These are phyloP conservation scores for Limnephilus rhombicus DNA, from an alignment of 2,888 invertebrate genomes.

Conservation along the genomic window DNA sequence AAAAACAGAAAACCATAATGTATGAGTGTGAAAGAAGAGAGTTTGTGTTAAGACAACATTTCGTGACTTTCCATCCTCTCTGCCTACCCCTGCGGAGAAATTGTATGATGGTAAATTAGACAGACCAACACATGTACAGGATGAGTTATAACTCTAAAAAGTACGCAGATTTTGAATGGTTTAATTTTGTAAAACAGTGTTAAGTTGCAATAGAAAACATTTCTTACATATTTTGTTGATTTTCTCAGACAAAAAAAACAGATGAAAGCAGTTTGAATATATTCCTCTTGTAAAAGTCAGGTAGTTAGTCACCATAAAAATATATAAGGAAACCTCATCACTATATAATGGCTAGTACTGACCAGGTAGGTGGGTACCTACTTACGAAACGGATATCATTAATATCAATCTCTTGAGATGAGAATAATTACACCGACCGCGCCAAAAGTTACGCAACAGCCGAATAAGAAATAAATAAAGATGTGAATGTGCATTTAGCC, in stretches of 20 bases:
- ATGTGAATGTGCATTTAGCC: not conserved
- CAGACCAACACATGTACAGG: not conserved
- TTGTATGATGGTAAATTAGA: not conserved
- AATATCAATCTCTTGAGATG: not conserved
- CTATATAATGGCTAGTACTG: not conserved
- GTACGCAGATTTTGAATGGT: not conserved
- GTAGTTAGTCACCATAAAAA: not conserved
- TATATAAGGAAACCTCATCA: not conserved
- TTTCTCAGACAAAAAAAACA: too few species aligned
- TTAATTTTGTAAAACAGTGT: not conserved
- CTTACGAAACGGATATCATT: not conserved
- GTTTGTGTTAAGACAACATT: not conserved
- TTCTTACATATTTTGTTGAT: too few species aligned
- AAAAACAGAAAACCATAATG: not conserved
- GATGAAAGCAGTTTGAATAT: too few species aligned
- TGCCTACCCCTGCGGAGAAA: not conserved
- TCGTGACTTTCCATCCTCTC: not conserved
- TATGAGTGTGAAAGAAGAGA: not conserved
- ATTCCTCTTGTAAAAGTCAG: too few species aligned
- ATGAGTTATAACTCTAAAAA: not conserved
- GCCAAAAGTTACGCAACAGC: not conserved
- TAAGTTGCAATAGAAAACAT: too few species aligned
- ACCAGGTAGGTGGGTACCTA: not conserved
- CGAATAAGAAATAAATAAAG: slow-evolving; percentile 10
- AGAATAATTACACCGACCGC: not conserved